phyloP scores from a whole-genome alignment of 1,140 invertebrate genomes.

The Zaprionus inermis region DNA sequence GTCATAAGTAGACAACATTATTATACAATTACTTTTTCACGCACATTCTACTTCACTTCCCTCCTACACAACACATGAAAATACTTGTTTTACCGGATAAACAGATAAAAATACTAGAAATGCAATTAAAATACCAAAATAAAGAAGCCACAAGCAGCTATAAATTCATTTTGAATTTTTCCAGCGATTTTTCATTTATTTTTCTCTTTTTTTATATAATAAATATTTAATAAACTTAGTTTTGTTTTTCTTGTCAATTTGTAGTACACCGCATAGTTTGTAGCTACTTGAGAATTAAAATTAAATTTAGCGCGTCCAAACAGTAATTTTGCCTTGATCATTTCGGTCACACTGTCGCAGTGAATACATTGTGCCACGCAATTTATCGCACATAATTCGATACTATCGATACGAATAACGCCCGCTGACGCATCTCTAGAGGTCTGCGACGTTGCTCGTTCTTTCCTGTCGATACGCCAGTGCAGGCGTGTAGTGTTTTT shows the following conservation, averaged over 20 bases:
- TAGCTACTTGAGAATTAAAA: no score
- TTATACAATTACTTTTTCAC: neutral
- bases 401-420: constrained; percentile 20
- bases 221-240: no score
- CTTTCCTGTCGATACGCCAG: constrained; percentile 91
- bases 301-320: neutral
- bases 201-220: no score
- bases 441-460: constrained; percentile 66
- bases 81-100: neutral
- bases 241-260: neutral
- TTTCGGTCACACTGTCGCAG: neutral
- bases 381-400: neutral
- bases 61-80: neutral
- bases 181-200: no score
- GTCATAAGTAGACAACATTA: neutral
- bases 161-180: no score
- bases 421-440: constrained; percentile 22
- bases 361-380: neutral
- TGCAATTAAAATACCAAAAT: neutral
- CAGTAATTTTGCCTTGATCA: neutral
- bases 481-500: constrained; percentile 91
- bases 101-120: neutral
- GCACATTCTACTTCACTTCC: neutral
- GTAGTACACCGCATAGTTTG: no score
- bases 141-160: no score